These are phyloP conservation scores for Pocillopora meandrina DNA, from an alignment of 92 coral and sea anemone species.

Conservation along the genomic window DNA sequence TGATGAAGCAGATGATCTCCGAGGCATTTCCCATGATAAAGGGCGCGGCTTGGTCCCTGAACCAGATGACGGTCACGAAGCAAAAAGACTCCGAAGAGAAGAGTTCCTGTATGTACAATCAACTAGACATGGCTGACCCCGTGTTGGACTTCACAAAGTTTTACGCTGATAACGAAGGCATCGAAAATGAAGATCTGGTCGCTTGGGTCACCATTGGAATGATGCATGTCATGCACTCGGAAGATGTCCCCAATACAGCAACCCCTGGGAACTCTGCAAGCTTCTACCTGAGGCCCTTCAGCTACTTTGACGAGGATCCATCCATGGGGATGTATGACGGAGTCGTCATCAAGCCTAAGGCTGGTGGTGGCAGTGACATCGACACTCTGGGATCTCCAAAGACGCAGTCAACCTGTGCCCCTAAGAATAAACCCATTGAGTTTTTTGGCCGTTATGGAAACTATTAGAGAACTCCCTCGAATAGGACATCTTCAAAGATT, in stretches of 20 bases:
- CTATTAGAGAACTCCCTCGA: background rate
- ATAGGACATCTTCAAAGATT: background rate
- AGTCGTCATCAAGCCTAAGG: slow-evolving; percentile 44
- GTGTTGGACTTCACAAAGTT: slow-evolving; percentile 65
- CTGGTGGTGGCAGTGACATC: slow-evolving; percentile 38
- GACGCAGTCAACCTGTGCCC: slow-evolving; percentile 50
- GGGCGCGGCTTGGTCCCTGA: slow-evolving; percentile 57
- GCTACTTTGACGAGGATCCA: slow-evolving; percentile 75
- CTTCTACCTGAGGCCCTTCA: slow-evolving; percentile 71
- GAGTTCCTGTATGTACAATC: slow-evolving; percentile 70
- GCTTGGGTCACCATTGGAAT: slow-evolving; percentile 73
- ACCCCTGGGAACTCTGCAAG: slow-evolving; percentile 68
- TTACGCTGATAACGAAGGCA: slow-evolving; percentile 51
- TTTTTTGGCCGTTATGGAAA: slow-evolving; percentile 52
- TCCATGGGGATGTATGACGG: slow-evolving; percentile 62
- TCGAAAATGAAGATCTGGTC: slow-evolving; percentile 62
- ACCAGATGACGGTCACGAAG: slow-evolving; percentile 78
- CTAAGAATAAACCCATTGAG: slow-evolving; percentile 51
- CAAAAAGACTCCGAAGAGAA: slow-evolving; percentile 53
- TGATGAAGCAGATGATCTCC: slow-evolving; percentile 68
- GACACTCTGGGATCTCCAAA: slow-evolving; percentile 53
- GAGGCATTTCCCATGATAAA: slow-evolving; percentile 49
- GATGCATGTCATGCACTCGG: slow-evolving; percentile 76
- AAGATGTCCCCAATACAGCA: slow-evolving; percentile 73
- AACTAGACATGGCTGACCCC: slow-evolving; percentile 63